These are phyloP conservation scores for Phyllotreta striolata DNA, from an alignment of 2,888 invertebrate species.

Conservation along the genomic window DNA sequence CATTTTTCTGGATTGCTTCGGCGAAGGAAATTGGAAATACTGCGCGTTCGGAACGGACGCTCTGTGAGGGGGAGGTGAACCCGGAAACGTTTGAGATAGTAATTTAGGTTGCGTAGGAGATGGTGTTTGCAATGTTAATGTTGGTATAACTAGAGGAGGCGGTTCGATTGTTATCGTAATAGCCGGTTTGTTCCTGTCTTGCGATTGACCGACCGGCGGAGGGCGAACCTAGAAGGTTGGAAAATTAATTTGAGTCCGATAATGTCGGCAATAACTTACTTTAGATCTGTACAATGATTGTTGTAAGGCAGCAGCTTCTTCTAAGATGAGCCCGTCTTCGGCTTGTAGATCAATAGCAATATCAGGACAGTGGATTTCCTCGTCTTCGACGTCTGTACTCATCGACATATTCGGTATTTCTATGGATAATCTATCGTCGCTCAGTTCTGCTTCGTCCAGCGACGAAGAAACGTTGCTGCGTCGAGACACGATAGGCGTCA, in stretches of 20 bases:
- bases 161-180: conserved; percentile 43
- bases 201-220: conserved; percentile 61
- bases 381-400: conserved; percentile 58
- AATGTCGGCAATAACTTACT: conserved; percentile 31
- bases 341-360: conserved; percentile 60
- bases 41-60: conserved; percentile 46
- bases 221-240: conserved; percentile 65
- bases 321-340: conserved; percentile 60
- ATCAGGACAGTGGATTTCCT: conserved; percentile 55
- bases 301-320: conserved; percentile 60
- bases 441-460: conserved; percentile 62
- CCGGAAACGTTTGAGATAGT: conserved; percentile 61
- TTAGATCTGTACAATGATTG: conserved; percentile 47
- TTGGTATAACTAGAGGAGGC: conserved; percentile 70
- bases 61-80: conserved; percentile 67
- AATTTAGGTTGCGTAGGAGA: conserved; percentile 70
- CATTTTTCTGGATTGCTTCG: conserved; percentile 61
- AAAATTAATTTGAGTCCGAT: not conserved
- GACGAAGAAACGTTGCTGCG: conserved; percentile 60
- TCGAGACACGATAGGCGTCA: conserved; percentile 70
- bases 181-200: conserved; percentile 45
- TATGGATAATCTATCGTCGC: conserved; percentile 63
- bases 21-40: conserved; percentile 53
- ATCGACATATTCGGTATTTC: conserved; percentile 60
- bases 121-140: conserved; percentile 72